A percentile compares a stretch with the other conserved stretches of the same genome.
phyloP scores from a whole-genome alignment of 2,113 vertebrate genomes.

The Eretmochelys imbricata region DNA sequence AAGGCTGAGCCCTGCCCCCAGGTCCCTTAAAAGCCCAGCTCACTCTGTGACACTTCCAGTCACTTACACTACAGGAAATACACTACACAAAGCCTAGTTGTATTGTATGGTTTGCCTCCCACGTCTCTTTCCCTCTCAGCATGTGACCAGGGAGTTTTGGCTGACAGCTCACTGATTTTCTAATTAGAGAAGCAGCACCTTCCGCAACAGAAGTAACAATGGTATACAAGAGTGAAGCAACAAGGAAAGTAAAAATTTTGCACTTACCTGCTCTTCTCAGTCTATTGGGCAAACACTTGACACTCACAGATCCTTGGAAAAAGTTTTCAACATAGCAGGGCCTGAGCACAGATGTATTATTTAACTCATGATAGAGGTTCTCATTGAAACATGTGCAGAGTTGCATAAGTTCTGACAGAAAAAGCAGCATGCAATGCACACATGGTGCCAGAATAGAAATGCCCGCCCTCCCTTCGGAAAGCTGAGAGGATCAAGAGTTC shows the following conservation, averaged over 20 bases:
- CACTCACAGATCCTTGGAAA: neutral
- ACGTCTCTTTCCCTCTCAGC: neutral
- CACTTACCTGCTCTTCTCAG: neutral
- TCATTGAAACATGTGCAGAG: neutral
- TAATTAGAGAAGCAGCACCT: neutral
- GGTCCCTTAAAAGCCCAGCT: neutral
- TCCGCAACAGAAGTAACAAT: fast-evolving
- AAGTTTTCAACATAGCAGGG: neutral
- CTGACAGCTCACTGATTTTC: fast-evolving
- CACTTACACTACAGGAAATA: neutral
- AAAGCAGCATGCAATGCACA: neutral
- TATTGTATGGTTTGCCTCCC: neutral
- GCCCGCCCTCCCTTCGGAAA: neutral
- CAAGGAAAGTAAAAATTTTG: neutral
- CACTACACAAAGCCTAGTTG: neutral
- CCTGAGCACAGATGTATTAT: neutral
- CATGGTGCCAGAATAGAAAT: neutral
- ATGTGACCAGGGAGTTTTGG: neutral
- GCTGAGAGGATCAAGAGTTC: neutral
- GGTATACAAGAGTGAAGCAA: neutral
- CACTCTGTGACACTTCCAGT: neutral
- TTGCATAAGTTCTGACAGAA: neutral
- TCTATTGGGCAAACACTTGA: neutral
- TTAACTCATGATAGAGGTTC: fast-evolving
- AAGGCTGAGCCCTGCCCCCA: neutral